phyloP scores from a whole-genome alignment of 2,113 vertebrate species.

The Eclectus roratus region DNA sequence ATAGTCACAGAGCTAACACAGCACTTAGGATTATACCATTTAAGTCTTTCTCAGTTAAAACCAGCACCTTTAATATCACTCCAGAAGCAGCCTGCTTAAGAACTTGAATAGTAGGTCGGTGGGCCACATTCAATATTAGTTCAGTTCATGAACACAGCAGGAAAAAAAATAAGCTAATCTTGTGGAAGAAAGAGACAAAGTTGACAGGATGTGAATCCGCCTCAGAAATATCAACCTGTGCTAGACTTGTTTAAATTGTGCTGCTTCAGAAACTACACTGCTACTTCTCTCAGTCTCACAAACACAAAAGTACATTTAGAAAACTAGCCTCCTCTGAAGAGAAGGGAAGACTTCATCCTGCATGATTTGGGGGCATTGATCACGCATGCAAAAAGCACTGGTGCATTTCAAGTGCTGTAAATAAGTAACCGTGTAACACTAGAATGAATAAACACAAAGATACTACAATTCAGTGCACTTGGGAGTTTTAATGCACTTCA shows the following conservation, averaged over 20 bases:
- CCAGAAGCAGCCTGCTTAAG: neutral
- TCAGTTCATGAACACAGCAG: neutral
- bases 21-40: neutral
- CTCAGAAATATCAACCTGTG: neutral
- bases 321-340: neutral
- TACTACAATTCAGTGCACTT: conserved; percentile 25
- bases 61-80: neutral
- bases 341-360: neutral
- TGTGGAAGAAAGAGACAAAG: neutral
- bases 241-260: neutral
- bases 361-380: neutral
- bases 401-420: conserved; percentile 23
- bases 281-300: neutral
- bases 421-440: neutral
- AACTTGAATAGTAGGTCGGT: neutral
- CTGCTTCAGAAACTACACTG: neutral
- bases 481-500: conserved; percentile 8
- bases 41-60: neutral
- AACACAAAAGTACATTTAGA: neutral
- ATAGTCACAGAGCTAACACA: neutral
- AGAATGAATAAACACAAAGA: conserved; percentile 3
- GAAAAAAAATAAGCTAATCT: neutral
- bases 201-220: neutral
- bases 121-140: neutral
- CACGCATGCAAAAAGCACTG: neutral